Evolutionary conservation across 2,113 vertebrate genomes (phyloP), one percentile per base, ranked within the genome.

Genomic region (Chaetops frenatus): DNA sequence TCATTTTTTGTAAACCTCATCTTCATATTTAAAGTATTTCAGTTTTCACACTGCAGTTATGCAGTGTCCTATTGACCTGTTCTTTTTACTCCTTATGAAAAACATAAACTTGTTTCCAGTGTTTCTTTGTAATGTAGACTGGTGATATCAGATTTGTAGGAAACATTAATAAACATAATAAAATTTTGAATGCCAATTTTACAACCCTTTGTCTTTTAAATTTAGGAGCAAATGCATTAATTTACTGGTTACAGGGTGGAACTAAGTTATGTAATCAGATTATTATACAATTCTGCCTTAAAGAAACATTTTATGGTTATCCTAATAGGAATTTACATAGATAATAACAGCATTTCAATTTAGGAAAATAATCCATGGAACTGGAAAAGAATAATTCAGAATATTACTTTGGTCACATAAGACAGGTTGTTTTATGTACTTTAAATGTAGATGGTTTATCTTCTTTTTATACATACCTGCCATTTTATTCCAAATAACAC

Each of bases 241-340:
- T 95, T 92, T 91, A 67, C 36, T 70, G 38, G 44, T 56, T 62
- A 72, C 18, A 67, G 44, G 33, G n/a, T 81, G 21, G 44, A 95
- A 93, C 71, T 64, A 94, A 90, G 18, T 93, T 82, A 81, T 62
- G 47, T 76, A 88, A 94, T 58, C 76, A 90, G 76, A 76, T 95
- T 91, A 84, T 70, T 83, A 79, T 18, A 45, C 23, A 83, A n/a
- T 72, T 92, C 51, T 92, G 85, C 50, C 23, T 73, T 80, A 70
- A 91, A 92, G 27, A 92, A 90, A 74, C 62, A 92, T 87, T 61
- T 88, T 81, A 90, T 36, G 65, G 74, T 38, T 69, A 88, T 64
- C 85, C 45, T 85, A 87, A 72, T 9, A 73, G 13, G n/a, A 48
- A 64, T 81, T 86, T 84, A 64, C 31, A 72, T 50, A 66, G 22